These are phyloP conservation scores for Cebus imitator DNA, from an alignment of 2,113 vertebrate species.

Conservation along the genomic window DNA sequence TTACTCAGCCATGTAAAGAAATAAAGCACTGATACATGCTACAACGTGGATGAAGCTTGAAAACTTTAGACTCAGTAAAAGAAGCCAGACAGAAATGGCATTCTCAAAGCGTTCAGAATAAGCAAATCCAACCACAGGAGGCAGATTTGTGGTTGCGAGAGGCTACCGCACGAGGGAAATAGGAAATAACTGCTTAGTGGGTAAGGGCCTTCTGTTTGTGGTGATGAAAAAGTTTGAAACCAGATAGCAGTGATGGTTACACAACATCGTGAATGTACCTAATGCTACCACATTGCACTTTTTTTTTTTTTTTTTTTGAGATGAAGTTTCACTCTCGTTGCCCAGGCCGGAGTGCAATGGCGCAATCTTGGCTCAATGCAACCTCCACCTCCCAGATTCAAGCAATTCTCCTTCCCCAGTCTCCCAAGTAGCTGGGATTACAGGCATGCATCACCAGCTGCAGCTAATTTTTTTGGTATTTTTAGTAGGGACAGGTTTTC, in stretches of 20 bases:
- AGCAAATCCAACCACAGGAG: constrained; percentile 12
- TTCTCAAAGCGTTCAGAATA: constrained; percentile 1
- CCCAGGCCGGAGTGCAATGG: too few species aligned
- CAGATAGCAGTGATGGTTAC: background rate
- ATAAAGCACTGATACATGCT: background rate
- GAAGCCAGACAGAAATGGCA: background rate
- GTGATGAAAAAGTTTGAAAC: background rate
- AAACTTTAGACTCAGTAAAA: background rate
- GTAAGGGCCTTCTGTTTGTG: background rate
- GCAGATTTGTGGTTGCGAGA: background rate
- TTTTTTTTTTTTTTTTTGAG: too few species aligned
- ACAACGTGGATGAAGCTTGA: background rate
- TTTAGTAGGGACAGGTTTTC: too few species aligned
- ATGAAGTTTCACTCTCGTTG: too few species aligned
- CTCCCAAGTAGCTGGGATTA: too few species aligned
- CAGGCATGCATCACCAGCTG: too few species aligned
- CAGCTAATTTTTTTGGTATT: too few species aligned
- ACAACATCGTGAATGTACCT: background rate
- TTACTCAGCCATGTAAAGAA: background rate
- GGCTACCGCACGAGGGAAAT: background rate
- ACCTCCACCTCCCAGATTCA: too few species aligned
- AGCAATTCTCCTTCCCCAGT: too few species aligned
- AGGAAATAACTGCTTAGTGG: background rate
- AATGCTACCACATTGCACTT: background rate
- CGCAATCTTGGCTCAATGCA: too few species aligned